These are phyloP conservation scores for Columbina picui DNA, from an alignment of 2,113 vertebrate genomes.

Conservation along the genomic window DNA sequence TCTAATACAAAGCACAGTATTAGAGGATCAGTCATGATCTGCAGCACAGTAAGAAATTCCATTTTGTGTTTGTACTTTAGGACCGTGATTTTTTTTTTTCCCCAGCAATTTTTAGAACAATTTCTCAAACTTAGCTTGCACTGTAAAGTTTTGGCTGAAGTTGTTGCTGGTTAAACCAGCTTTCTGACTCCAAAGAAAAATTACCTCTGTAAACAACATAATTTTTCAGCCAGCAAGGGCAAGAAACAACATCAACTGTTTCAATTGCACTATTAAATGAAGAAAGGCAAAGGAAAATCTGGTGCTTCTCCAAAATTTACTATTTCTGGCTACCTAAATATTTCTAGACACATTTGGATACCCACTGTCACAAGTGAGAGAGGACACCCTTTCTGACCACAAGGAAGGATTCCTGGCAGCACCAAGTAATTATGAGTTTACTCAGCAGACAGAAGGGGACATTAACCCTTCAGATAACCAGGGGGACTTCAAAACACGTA, in stretches of 20 bases:
- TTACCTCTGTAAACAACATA: neutral
- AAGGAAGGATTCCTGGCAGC: neutral
- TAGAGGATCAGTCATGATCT: neutral
- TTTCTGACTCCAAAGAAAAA: neutral
- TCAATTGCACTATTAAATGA: neutral
- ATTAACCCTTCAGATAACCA: neutral
- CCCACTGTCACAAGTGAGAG: neutral
- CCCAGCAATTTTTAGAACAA: neutral
- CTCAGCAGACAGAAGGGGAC: neutral
- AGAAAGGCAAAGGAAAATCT: neutral
- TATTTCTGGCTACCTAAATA: neutral
- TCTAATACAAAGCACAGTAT: neutral
- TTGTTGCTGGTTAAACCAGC: neutral
- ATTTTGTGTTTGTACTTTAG: neutral
- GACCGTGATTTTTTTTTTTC: neutral
- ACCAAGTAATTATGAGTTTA: neutral
- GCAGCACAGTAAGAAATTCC: neutral
- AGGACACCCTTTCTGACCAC: neutral
- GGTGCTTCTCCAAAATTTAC: neutral
- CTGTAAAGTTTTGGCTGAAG: neutral
- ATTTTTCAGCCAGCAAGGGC: neutral
- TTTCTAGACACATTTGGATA: neutral
- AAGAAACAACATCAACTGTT: neutral
- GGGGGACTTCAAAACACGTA: neutral
- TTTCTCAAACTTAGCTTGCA: neutral